Conservation (phyloP, 2,888 invertebrate genomes). For the Lasioglossum villosulum region DNA sequence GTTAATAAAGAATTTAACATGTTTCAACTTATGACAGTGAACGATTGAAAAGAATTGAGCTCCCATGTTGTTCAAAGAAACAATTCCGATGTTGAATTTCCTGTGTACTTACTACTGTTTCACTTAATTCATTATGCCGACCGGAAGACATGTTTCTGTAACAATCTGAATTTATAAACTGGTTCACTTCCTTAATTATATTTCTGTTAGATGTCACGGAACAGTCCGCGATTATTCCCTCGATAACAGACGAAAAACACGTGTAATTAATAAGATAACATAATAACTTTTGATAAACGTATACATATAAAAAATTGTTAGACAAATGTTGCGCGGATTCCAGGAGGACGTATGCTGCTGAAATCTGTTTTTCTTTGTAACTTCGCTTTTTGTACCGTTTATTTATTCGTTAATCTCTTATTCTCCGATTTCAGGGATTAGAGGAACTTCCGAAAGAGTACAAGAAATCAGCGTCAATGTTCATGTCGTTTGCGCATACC, state of each 20-base stretch:
- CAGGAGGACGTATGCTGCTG: no score
- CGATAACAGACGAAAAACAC: neutral
- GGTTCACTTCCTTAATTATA: neutral
- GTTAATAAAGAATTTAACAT: neutral
- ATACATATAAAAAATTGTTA: no score
- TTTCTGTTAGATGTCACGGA: neutral
- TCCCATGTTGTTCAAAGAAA: neutral
- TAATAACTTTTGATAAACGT: neutral
- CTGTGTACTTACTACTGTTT: neutral
- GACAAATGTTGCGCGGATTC: no score
- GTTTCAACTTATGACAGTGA: neutral
- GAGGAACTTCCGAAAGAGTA: constrained; percentile 82
- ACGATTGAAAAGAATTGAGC: neutral
- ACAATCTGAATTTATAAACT: neutral
- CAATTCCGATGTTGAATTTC: neutral
- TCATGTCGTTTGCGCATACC: constrained; percentile 96
- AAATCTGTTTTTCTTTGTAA: no score
- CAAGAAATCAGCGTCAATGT: constrained; percentile 88
- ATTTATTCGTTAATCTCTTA: neutral
- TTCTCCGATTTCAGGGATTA: constrained; percentile 85
- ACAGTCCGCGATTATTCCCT: neutral
- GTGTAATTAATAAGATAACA: neutral
- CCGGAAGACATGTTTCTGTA: neutral
- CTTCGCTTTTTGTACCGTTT: no score
- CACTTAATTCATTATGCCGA: neutral